Evolutionary conservation across 2,888 invertebrate genomes (phyloP), one percentile per base, ranked within the genome.

Genomic region (Calephelis perditalis): DNA sequence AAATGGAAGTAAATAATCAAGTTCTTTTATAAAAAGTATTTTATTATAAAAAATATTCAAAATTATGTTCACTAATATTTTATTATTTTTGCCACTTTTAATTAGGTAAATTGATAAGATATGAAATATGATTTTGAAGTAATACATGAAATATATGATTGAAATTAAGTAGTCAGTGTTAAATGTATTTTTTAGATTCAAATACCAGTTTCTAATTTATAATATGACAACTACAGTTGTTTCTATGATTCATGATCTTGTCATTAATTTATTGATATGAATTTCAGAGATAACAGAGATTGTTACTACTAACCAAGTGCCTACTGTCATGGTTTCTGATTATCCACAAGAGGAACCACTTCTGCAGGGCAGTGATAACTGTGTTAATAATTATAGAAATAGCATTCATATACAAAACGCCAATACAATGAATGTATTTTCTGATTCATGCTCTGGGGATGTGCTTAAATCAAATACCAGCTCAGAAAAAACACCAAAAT

Each of bases 261-360:
- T 9, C 49, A 8, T 26, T 61, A 35, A 26, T 43, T 11, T 44
- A 12, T 59, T 36, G 8, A 56, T 49, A 45, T 62, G 44, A 26
- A 60, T 84, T 84, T 65, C 81, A 93, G 93, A 93, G 80, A 91
- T 92, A 81, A 92, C 92, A 87, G 92, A 92, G 77, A 86, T 92
- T 69, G 81, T 86, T 65, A 78, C 81, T 65, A 79, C 82, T 65
- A 86, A 82, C 72, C 82, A 86, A 74, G 80, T 80, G 70, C 77
- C 81, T 70, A 79, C 82, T 74, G 79, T 80, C 47, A 74, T 82
- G 67, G 78, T 80, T 59, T 78, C 89, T 62, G 90, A 91, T 66
- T 90, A 90, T 74, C 91, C 88, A 67, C 91, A 89, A 73, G 91
- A 91, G 74, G 86, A 86, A 74, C 91, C 91, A 63, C 81, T 92